phyloP scores from a whole-genome alignment of 1,140 invertebrate species.

The Bombus waltoni region DNA sequence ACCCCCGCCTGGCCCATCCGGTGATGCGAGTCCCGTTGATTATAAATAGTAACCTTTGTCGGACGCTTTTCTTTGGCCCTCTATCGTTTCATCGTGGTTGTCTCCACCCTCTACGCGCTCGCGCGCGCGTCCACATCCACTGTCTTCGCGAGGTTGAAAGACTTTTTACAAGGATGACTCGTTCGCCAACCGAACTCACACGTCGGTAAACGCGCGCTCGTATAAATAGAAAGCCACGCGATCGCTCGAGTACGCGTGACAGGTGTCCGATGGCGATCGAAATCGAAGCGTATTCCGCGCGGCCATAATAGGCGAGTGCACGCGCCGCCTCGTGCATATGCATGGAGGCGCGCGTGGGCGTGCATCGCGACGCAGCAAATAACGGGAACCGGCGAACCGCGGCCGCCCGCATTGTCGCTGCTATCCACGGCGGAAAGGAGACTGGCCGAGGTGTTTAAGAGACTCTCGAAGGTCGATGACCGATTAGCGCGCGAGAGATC shows the following conservation, averaged over 20 bases:
- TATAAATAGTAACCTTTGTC: slow-evolving; percentile 82
- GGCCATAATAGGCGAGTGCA: slow-evolving; percentile 68
- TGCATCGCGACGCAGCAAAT: slow-evolving; percentile 66
- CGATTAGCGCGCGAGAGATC: slow-evolving; percentile 25
- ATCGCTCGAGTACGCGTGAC: slow-evolving; percentile 68
- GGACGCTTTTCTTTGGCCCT: slow-evolving; percentile 71
- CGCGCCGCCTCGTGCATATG: slow-evolving; percentile 33
- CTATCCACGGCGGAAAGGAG: background rate
- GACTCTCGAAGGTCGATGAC: slow-evolving; percentile 37
- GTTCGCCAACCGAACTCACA: background rate
- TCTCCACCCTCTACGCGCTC: slow-evolving; percentile 24
- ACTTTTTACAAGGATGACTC: background rate
- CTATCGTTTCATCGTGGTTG: slow-evolving; percentile 61
- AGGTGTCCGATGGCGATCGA: slow-evolving; percentile 76
- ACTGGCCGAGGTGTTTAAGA: background rate
- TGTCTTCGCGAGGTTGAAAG: background rate
- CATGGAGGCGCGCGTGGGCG: slow-evolving; percentile 59
- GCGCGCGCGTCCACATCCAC: background rate
- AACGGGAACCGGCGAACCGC: slow-evolving; percentile 43
- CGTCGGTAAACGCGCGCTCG: slow-evolving; percentile 43
- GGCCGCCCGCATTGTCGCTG: slow-evolving; percentile 42
- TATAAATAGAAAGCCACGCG: slow-evolving; percentile 59
- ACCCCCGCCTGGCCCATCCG: slow-evolving; percentile 59
- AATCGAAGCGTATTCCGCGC: slow-evolving; percentile 64
- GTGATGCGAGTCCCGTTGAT: slow-evolving; percentile 64